These are phyloP conservation scores for Caligus rogercresseyi DNA, from an alignment of 1,140 invertebrate species.

Conservation along the genomic window DNA sequence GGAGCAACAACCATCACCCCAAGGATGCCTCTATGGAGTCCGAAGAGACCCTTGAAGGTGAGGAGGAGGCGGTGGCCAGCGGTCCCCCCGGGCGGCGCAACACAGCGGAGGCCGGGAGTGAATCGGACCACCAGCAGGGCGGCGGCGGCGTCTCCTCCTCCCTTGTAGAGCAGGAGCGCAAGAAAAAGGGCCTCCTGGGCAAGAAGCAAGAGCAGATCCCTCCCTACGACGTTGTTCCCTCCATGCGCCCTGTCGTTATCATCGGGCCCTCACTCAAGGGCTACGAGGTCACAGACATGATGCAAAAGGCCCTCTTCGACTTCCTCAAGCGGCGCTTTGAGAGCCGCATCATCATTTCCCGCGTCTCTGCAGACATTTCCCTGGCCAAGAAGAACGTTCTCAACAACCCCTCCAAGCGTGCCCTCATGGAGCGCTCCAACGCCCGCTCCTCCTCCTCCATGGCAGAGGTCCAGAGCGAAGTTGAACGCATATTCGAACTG, in stretches of 20 bases:
- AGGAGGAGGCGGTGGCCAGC: not conserved
- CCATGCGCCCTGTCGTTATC: slow-evolving; percentile 95
- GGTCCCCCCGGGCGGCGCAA: not conserved
- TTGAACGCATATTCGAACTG: slow-evolving; percentile 97
- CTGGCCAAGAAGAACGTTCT: slow-evolving; percentile 91
- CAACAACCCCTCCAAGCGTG: slow-evolving; percentile 93
- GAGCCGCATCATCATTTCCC: slow-evolving; percentile 86
- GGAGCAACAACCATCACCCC: not conserved
- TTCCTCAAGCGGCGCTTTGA: slow-evolving; percentile 70
- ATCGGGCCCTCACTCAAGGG: slow-evolving; percentile 97
- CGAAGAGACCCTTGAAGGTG: not conserved
- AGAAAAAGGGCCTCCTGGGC: slow-evolving; percentile 16
- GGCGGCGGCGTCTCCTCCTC: not conserved
- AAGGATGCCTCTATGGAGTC: slow-evolving; percentile 1
- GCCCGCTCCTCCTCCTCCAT: slow-evolving; percentile 44
- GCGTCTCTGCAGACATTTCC: slow-evolving; percentile 98
- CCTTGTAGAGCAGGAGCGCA: slow-evolving; percentile 13
- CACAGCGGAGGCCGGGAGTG: not conserved
- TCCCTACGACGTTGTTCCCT: slow-evolving; percentile 98
- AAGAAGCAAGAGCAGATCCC: slow-evolving; percentile 61
- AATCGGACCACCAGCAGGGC: not conserved
- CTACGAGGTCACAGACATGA: slow-evolving; percentile 99
- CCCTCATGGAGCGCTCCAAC: slow-evolving; percentile 82
- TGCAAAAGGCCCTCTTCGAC: slow-evolving; percentile 99
- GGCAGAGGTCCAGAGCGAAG: slow-evolving; percentile 82